phyloP scores from a whole-genome alignment of 2,888 invertebrate species.

The Oscheius sp. region DNA sequence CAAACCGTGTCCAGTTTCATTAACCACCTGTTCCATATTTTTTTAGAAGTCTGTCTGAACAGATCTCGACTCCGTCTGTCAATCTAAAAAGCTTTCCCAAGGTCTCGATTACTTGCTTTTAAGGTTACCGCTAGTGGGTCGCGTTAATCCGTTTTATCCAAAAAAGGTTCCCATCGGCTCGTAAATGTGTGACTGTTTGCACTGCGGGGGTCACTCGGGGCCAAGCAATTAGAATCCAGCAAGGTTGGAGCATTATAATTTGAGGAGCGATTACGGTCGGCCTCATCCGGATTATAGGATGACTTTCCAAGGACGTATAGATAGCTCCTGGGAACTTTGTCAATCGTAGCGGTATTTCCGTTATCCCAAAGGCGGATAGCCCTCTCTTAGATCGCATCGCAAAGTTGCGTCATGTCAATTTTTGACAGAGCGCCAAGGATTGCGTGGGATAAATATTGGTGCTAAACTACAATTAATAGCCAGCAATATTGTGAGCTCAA shows the following conservation, averaged over 20 bases:
- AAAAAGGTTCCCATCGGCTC: slow-evolving; percentile 26
- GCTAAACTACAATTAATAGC: slow-evolving; percentile 1
- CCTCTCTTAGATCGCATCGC: slow-evolving; percentile 4
- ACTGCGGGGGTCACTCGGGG: slow-evolving; percentile 29
- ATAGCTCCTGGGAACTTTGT: not conserved
- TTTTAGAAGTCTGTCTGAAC: not conserved
- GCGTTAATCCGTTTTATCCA: slow-evolving; percentile 9
- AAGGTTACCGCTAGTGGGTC: not conserved
- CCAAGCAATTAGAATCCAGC: slow-evolving; percentile 26
- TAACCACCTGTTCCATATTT: not conserved
- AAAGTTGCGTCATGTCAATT: slow-evolving; percentile 10
- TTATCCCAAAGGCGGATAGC: slow-evolving; percentile 14
- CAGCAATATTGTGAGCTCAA: no score
- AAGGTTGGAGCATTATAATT: slow-evolving; percentile 21
- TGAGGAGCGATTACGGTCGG: slow-evolving; percentile 15
- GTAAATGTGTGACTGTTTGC: slow-evolving; percentile 30
- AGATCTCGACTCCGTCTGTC: not conserved
- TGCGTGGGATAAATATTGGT: slow-evolving; percentile 20
- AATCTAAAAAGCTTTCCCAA: slow-evolving; percentile 1
- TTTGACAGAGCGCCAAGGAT: slow-evolving; percentile 3
- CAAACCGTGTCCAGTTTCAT: slow-evolving; percentile 15
- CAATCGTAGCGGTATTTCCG: slow-evolving; percentile 7
- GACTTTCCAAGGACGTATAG: not conserved
- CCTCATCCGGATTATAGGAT: not conserved
- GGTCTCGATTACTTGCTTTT: slow-evolving; percentile 8